Base-by-base conservation (phyloP, 2,797 vertebrate species). In the Merluccius polli region DNA sequence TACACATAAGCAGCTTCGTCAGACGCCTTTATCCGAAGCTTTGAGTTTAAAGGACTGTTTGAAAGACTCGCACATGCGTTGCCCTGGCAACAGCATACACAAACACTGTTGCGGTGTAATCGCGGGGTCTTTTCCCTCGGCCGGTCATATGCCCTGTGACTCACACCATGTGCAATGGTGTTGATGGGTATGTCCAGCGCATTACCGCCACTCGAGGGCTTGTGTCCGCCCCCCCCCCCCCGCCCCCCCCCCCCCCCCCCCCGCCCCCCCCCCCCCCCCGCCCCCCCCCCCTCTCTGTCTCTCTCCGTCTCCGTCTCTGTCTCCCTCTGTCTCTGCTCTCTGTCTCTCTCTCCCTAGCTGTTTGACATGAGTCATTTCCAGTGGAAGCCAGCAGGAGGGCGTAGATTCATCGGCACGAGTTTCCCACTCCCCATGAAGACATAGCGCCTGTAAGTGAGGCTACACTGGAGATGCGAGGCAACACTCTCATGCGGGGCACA, bases 301-400 rank as follows among this genome's bases (percentile, higher is more conserved):
- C 11, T 41, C 38, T 7, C 38, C 10, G 1, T 41, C 38, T 41
- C 38, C 10, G 6, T 41, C 41, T 48, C 16, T 2, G 12, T 48
- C 41, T 48, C 21, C 24, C 7, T 63, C 59, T 63, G n/a, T 63
- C 24, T 63, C 59, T 63, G 12, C 59, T 63, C 44, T 52, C 44
- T 52, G 16, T 52, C 59, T 12, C 59, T 63, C 59, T 27, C 59
- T 63, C 59, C 10, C 59, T 12, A 24, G n/a, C 59, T 63, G 59
- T 86, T 89, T 83, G 83, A 79, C 82, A 12, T 89, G 87, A 90
- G 73, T 90, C 86, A 89, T 2, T 84, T 79, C 73, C 79, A 86
- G 70, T 32, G 78, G 77, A 76, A 83, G 85, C 71, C 74, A 48
- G 72, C 70, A 36, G 59, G 76, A 77, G 76, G 75, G 32, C 36